Conservation (phyloP, 2,113 vertebrate species). For the Corythoichthys haematopterus region DNA sequence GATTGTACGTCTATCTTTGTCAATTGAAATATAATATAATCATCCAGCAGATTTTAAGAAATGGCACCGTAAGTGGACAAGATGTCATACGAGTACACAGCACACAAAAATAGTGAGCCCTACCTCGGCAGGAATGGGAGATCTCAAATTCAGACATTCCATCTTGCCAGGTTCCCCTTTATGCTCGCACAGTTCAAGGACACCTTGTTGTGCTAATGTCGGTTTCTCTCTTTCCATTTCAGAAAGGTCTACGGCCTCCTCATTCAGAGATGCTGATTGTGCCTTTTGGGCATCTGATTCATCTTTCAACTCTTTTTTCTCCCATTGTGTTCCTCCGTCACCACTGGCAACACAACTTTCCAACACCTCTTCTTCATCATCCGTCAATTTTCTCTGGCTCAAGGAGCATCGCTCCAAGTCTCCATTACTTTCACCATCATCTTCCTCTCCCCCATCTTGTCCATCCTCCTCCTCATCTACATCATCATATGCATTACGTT, state of each 20-base stretch:
- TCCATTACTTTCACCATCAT: constrained; percentile 25
- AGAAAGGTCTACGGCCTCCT: constrained; percentile 32
- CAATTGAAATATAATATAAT: too few species aligned
- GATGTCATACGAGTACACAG: background rate
- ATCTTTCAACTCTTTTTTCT: constrained; percentile 16
- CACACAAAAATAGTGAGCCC: constrained; percentile 45
- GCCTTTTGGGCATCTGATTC: constrained; percentile 13
- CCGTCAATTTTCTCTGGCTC: constrained; percentile 29
- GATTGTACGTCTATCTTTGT: too few species aligned
- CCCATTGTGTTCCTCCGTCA: constrained; percentile 19
- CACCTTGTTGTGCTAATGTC: background rate
- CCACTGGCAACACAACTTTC: constrained; percentile 37
- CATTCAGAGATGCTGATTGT: constrained; percentile 11
- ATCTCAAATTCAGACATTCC: constrained; percentile 17
- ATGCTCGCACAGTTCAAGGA: background rate
- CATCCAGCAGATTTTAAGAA: background rate
- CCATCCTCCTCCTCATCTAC: background rate
- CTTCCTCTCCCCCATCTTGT: constrained; percentile 28
- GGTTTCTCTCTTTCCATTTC: background rate
- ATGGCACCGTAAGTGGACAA: constrained; percentile 4
- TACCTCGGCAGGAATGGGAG: constrained; percentile 56
- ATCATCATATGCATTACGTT: constrained; percentile 16
- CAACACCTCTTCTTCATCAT: constrained; percentile 7
- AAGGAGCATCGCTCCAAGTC: constrained; percentile 46
- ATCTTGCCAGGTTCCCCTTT: constrained; percentile 18